Base-by-base conservation (phyloP, 2,888 invertebrate genomes). In the Capitulum mitella region DNA sequence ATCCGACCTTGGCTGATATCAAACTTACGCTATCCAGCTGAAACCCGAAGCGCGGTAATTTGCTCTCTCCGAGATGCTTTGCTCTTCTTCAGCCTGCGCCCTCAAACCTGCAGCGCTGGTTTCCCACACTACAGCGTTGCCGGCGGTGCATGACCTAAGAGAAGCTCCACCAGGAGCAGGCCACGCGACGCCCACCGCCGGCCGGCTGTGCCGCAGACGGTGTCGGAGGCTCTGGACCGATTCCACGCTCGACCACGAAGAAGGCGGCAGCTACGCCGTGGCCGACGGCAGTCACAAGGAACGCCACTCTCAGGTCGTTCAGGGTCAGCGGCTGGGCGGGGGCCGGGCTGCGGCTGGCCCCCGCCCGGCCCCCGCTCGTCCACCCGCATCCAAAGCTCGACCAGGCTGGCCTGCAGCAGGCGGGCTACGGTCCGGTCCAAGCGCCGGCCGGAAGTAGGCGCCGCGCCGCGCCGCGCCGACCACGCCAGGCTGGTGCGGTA, bases 291-390 rank as follows among this genome's bases (percentile, higher is more conserved):
- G 29, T 0, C 58, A 29, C 58, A n/a, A 58, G 58, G 58, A 58
- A 58, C n/a, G 58, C 58, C n/a, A n/a, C 58, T n/a, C 58, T 58
- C n/a, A 58, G 58, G 58, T 58, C 58, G 12, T 58, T 10, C n/a
- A 29, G 12, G 58, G 58, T 58, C 10, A 58, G 58, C 3, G 58
- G 3, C 10, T 14, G 58, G n/a, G 58, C 29, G n/a, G n/a, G 1
- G 58, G 58, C 58, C n/a, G 10, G 58, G 58, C 8, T 29, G 58
- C 43, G 43, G 43, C 10, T 29, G 3, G 58, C 29, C 1, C 10
- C 40, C 26, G n/a, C n/a, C n/a, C n/a, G n/a, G n/a, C n/a, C n/a
- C n/a, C n/a, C 37, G 19, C 26, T 40, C 26, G 40, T 70, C 70
- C 26, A 22, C 70, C 26, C 26, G 10, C 70, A 70, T 70, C 70